phyloP scores from a whole-genome alignment of 2,888 invertebrate species.

The Melipona bicolor region DNA sequence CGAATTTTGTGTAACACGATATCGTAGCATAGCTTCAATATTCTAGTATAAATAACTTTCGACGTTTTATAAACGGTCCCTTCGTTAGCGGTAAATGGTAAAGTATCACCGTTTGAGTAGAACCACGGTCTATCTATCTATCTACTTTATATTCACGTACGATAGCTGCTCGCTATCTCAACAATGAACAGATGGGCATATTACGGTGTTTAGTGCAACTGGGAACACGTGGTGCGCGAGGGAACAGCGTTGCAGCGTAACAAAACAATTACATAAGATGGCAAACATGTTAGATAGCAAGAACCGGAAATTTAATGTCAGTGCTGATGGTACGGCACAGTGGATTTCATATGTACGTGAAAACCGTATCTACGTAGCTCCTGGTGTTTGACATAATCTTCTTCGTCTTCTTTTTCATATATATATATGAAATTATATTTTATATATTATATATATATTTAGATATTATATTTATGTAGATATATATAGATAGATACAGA shows the following conservation, averaged over 20 bases:
- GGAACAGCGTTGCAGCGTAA: slow-evolving; percentile 1
- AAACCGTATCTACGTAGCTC: slow-evolving; percentile 7
- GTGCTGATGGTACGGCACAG: slow-evolving; percentile 12
- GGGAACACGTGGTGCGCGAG: not conserved
- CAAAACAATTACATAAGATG: slow-evolving; percentile 26
- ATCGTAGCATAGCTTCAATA: not conserved
- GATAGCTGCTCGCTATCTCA: not conserved
- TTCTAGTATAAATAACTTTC: no score
- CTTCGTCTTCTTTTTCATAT: not conserved
- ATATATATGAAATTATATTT: no score
- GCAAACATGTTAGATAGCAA: not conserved
- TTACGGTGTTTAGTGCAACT: not conserved
- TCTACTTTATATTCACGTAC: not conserved
- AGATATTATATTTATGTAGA: no score
- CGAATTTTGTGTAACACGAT: no score
- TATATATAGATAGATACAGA: not conserved
- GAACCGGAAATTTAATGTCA: slow-evolving; percentile 34
- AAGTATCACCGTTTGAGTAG: not conserved
- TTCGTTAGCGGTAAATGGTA: not conserved
- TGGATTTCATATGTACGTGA: not conserved
- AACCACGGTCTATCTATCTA: not conserved
- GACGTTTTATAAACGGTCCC: not conserved
- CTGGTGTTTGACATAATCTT: not conserved
- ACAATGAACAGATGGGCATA: not conserved
- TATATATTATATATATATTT: no score